A percentile compares a stretch with the other conserved stretches of the same genome.
Conservation (phyloP, 2,113 vertebrate species). For the Cyprinodon variegatus region DNA sequence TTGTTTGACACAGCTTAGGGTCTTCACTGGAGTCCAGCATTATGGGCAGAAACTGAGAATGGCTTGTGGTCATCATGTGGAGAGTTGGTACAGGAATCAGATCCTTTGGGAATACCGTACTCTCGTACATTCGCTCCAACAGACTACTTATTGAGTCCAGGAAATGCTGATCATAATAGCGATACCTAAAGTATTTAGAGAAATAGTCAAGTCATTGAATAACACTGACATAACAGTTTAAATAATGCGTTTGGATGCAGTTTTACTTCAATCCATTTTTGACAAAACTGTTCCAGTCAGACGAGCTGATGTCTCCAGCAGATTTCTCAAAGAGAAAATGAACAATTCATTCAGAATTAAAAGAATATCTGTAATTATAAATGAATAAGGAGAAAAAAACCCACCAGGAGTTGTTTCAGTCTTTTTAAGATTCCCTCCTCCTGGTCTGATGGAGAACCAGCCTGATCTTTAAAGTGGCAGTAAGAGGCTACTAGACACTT, state of each 20-base stretch:
- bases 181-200: constrained; percentile 77
- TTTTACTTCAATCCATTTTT: constrained; percentile 87
- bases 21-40: constrained; percentile 82
- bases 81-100: constrained; percentile 81
- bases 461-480: constrained; percentile 66
- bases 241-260: background rate
- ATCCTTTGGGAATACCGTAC: constrained; percentile 44
- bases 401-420: constrained; percentile 79
- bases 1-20: constrained; percentile 36
- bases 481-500: constrained; percentile 80
- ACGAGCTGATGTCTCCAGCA: constrained; percentile 76
- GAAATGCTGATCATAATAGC: constrained; percentile 84
- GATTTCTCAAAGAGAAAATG: constrained; percentile 66
- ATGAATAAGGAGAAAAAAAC: constrained; percentile 13
- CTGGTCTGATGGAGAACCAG: constrained; percentile 43
- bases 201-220: background rate
- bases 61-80: constrained; percentile 91
- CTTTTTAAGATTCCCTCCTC: constrained; percentile 83
- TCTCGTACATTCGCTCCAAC: constrained; percentile 77
- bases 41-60: constrained; percentile 90
- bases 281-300: constrained; percentile 88
- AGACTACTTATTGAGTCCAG: constrained; percentile 78
- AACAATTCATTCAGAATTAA: background rate
- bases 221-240: background rate
- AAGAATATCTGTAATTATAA: background rate